Base-by-base conservation (phyloP, 2,888 invertebrate genomes). In the Carpatolechia fugitivella region DNA sequence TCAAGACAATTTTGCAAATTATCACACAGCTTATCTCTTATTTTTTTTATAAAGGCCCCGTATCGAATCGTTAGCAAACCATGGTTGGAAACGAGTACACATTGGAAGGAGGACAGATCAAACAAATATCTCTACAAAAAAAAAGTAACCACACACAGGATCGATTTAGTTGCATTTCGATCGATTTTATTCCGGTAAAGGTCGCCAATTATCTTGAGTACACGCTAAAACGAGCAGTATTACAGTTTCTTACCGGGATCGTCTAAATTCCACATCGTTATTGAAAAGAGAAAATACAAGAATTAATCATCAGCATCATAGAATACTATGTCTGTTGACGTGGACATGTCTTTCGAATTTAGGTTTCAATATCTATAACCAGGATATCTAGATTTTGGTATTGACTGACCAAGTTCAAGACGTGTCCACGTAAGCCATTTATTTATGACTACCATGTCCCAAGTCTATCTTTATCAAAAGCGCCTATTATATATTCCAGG, bases 191-290 rank as follows among this genome's bases (percentile, higher is more conserved):
- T 59, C 54, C 55, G 53, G 48, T 57, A 57, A 60, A 40, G 24
- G 38, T 41, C 48, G 56, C 60, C 59, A 58, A 60, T 62, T 54
- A 46, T 52, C 50, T 61, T 60, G 64, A 63, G 61, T 61, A 64
- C 59, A 14, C 31, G 18, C 16, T 30, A 35, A 18, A 14, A 31
- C 40, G 40, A 41, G 40, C 40, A 41, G 14, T 36, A 36, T 10
- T 41, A 16, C 20, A 41, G 10, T 41, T 64, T 87, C 89, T 89
- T 89, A 89, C 89, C 89, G 79, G 85, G 81, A 76, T 88, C 88
- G 70, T 89, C 89, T 89, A 87, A 76, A 40, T 74, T 79, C 88
- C 86, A 85, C 61, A 79, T 82, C 75, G 86, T 84, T 80, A 82
- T 82, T 87, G 86, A 80, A 89, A 86, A 87, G 72, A 82, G 78